phyloP scores from a whole-genome alignment of 2,797 vertebrate species.

The Anisognathus igniventris region DNA sequence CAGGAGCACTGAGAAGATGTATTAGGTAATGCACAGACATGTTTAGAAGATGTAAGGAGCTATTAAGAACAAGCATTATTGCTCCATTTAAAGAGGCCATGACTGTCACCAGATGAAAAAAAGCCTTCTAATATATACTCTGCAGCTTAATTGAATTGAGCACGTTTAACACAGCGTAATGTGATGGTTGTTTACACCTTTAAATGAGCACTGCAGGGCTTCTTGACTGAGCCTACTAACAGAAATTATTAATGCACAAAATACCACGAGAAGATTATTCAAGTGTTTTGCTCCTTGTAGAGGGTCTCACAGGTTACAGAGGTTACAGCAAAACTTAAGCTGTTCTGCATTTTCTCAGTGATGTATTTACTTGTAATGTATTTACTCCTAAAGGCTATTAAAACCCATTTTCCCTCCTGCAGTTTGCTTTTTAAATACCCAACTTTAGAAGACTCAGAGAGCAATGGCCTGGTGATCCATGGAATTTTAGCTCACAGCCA shows the following conservation, averaged over 20 bases:
- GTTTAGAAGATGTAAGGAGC: constrained; percentile 14
- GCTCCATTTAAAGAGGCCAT: not conserved
- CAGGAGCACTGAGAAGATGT: not conserved
- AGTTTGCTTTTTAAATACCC: constrained; percentile 19
- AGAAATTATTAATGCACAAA: not conserved
- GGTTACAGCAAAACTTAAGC: not conserved
- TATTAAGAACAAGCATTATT: constrained; percentile 2
- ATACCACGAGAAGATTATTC: not conserved
- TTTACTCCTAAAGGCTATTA: constrained; percentile 22
- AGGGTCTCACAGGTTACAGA: not conserved
- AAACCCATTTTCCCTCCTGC: not conserved
- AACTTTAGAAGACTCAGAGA: not conserved
- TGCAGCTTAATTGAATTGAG: constrained; percentile 27
- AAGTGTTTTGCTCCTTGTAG: not conserved
- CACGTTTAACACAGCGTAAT: not conserved
- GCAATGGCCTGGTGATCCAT: not conserved
- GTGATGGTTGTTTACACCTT: constrained; percentile 1
- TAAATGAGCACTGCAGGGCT: constrained; percentile 16
- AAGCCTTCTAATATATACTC: not conserved
- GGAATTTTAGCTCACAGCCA: constrained; percentile 12
- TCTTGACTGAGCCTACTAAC: not conserved
- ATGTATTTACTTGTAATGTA: not conserved
- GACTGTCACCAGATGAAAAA: not conserved
- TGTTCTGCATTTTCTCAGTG: not conserved
- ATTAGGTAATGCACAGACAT: not conserved